Evolutionary conservation across 37 sponge, comb jelly and placozoan genomes (phyloP), one percentile per base, ranked within the genome.

Genomic region (Bolinopsis microptera): DNA sequence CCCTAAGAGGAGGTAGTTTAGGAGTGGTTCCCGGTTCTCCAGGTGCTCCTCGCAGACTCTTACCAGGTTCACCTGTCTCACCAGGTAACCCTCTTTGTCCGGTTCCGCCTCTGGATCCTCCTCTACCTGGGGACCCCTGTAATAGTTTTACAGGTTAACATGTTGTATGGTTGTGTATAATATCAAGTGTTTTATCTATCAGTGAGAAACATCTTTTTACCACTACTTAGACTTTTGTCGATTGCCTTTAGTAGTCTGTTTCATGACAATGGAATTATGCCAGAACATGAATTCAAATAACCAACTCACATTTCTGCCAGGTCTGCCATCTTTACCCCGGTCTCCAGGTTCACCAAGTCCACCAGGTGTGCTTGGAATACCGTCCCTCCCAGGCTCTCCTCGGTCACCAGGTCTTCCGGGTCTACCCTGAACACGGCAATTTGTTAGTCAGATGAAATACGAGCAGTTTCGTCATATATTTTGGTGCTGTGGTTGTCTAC

Each of bases 361-460:
- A 24, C 75, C 75, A 28, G 75, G 75, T 30, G 26, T 24, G 5
- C 75, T n/a, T 8, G 75, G 75, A 72, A 72, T 24, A 72, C 75
- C 75, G 31, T 72, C 75, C 18, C 75, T n/a, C 18, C 75, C 75
- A 72, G 75, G 75, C 3, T 72, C 75, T 8, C 75, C 75, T 5
- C 2, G 13, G 31, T 72, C 75, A 24, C 75, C 75, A 24, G 75
- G 31, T 30, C 31, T 2, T 18, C 61, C 61, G 5, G 61, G 61
- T 48, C 61, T 48, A 5, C 61, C 61, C 61, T 48, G 61, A 48
- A 48, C 13, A 48, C n/a, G n/a, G n/a, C n/a, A n/a, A n/a, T n/a
- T n/a, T n/a, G n/a, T n/a, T n/a, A n/a, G n/a, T n/a, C n/a, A n/a
- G n/a, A n/a, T n/a, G n/a, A n/a, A n/a, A n/a, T n/a, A n/a, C n/a